These are phyloP conservation scores for Grammomys surdaster DNA, from an alignment of 2,113 vertebrate genomes.

Conservation along the genomic window DNA sequence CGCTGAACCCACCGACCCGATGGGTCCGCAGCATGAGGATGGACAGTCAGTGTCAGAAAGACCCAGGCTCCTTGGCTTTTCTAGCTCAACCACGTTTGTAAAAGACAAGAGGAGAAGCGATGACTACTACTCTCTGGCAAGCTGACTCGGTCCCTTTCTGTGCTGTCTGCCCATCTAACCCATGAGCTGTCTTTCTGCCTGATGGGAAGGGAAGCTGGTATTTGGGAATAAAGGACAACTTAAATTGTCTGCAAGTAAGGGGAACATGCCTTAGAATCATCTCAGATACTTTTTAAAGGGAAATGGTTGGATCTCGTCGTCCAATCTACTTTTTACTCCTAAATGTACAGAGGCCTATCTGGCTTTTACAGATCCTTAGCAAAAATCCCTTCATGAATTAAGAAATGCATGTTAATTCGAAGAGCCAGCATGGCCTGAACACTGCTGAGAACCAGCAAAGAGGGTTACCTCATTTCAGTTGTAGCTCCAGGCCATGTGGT, in stretches of 20 bases:
- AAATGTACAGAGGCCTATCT: background rate
- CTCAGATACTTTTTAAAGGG: background rate
- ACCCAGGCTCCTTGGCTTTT: background rate
- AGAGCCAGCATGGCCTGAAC: background rate
- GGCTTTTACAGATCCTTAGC: background rate
- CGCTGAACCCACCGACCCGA: background rate
- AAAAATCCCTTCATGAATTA: slow-evolving; percentile 25
- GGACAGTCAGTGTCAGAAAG: background rate
- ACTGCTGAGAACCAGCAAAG: background rate
- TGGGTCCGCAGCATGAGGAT: background rate
- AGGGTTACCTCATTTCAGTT: background rate
- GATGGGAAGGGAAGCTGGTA: background rate
- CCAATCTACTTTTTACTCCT: background rate
- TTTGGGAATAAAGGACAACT: background rate
- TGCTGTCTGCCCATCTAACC: background rate
- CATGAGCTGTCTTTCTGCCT: background rate
- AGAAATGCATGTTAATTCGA: background rate
- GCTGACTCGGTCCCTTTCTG: background rate
- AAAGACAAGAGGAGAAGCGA: background rate
- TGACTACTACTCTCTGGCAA: background rate
- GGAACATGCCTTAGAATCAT: background rate
- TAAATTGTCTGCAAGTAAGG: background rate
- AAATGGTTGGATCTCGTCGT: background rate
- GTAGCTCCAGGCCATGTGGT: background rate
- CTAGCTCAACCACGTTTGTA: background rate